A percentile compares a stretch with the other conserved stretches of the same genome.
Conservation (phyloP, 1,140 invertebrate species). For the Liolophura sinensis region DNA sequence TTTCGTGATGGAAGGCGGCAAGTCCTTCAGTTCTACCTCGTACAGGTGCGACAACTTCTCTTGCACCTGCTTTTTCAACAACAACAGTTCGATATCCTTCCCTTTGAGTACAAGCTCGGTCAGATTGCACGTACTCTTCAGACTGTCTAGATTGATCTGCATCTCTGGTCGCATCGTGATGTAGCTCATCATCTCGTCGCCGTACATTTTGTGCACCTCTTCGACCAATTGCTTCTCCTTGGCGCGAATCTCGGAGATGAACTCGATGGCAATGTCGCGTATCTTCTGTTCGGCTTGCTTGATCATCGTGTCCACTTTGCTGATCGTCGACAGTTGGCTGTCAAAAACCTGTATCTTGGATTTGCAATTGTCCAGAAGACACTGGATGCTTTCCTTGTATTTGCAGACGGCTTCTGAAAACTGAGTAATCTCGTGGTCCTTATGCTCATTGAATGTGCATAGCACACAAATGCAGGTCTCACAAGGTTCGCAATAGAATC, state of each 20-base stretch:
- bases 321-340: slow-evolving; percentile 42
- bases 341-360: slow-evolving; percentile 52
- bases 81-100: slow-evolving; percentile 60
- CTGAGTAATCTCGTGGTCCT: slow-evolving; percentile 58
- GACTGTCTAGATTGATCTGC: slow-evolving; percentile 52
- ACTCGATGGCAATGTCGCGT: slow-evolving; percentile 52
- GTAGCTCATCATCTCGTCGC: slow-evolving; percentile 52
- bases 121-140: slow-evolving; percentile 58
- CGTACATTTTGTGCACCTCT: slow-evolving; percentile 56
- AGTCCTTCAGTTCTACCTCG: slow-evolving; percentile 46
- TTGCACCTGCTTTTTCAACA: slow-evolving; percentile 59
- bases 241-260: slow-evolving; percentile 52
- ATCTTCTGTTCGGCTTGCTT: slow-evolving; percentile 55
- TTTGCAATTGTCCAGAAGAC: slow-evolving; percentile 50
- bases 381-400: slow-evolving; percentile 56
- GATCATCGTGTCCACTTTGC: slow-evolving; percentile 49
- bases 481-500: slow-evolving; percentile 61
- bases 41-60: slow-evolving; percentile 56
- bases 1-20: slow-evolving; percentile 51
- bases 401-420: slow-evolving; percentile 57
- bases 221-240: slow-evolving; percentile 57
- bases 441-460: slow-evolving; percentile 61
- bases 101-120: slow-evolving; percentile 58
- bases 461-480: slow-evolving; percentile 59
- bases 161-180: slow-evolving; percentile 52